Evolutionary conservation across 1,140 invertebrate species (phyloP).

Genomic region (Drosophila triauraria): DNA sequence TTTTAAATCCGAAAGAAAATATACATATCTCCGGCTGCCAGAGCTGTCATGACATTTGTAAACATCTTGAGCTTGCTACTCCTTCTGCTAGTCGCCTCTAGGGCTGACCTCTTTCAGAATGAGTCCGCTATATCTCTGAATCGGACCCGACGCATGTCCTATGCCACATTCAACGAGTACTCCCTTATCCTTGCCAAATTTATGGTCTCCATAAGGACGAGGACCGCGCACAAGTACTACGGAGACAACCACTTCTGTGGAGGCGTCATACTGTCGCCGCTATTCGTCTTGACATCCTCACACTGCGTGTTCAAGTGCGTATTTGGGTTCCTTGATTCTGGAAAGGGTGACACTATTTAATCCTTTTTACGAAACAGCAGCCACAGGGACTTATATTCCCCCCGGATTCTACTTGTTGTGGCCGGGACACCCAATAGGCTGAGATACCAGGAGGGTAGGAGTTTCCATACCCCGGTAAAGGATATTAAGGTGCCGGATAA

Average conservation of each 20-base stretch:
- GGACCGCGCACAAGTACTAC: conserved; percentile 23
- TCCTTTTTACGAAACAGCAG: neutral
- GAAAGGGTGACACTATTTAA: too few species aligned
- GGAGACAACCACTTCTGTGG: conserved; percentile 65
- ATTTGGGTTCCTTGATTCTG: neutral
- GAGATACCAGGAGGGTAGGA: neutral
- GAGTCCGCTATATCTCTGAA: neutral
- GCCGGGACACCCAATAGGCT: conserved; percentile 44
- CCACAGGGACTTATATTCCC: conserved; percentile 10
- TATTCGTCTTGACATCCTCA: conserved; percentile 33
- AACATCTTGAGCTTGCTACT: conserved; percentile 1
- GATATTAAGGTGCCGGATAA: conserved; percentile 29
- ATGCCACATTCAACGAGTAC: neutral
- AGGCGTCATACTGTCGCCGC: conserved; percentile 30
- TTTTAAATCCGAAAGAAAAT: neutral
- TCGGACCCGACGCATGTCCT: neutral
- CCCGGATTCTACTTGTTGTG: conserved; percentile 33
- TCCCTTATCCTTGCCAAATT: conserved; percentile 4
- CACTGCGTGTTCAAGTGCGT: conserved; percentile 52
- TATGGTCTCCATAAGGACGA: conserved; percentile 54
- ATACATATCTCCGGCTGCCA: neutral
- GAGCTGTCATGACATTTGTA: conserved; percentile 12
- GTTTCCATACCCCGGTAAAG: conserved; percentile 17
- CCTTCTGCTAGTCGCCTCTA: neutral
- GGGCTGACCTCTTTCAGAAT: neutral